These are phyloP conservation scores for Melanocharis versteri DNA, from an alignment of 2,113 vertebrate species.

Conservation along the genomic window DNA sequence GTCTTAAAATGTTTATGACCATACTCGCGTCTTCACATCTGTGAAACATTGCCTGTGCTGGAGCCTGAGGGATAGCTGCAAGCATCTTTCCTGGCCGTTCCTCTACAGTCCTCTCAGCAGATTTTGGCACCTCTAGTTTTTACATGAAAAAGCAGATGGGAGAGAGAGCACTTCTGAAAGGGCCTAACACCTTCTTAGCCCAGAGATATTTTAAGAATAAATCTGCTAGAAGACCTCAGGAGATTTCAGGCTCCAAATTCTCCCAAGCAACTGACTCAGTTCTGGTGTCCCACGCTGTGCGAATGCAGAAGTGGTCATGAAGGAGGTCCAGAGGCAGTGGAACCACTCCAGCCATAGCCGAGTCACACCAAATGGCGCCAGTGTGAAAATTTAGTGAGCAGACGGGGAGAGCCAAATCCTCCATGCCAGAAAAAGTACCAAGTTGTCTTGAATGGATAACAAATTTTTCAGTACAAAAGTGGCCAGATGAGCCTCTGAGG, in stretches of 20 bases:
- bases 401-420: not conserved
- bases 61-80: constrained; percentile 26
- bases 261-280: not conserved
- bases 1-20: constrained; percentile 13
- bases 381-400: not conserved
- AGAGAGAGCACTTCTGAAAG: not conserved
- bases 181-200: constrained; percentile 38
- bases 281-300: not conserved
- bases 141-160: constrained; percentile 42
- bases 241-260: not conserved
- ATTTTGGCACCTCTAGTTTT: constrained; percentile 23
- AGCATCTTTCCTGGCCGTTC: not conserved
- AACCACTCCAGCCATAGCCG: accelerated
- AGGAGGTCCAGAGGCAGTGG: not conserved
- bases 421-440: not conserved
- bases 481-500: not conserved
- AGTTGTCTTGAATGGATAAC: not conserved
- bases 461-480: not conserved
- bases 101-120: not conserved
- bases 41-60: not conserved
- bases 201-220: constrained; percentile 29
- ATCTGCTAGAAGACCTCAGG: not conserved
- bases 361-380: not conserved
- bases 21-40: not conserved
- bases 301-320: not conserved